phyloP scores from a whole-genome alignment of 2,113 vertebrate species.

The Pomatostomus ruficeps region DNA sequence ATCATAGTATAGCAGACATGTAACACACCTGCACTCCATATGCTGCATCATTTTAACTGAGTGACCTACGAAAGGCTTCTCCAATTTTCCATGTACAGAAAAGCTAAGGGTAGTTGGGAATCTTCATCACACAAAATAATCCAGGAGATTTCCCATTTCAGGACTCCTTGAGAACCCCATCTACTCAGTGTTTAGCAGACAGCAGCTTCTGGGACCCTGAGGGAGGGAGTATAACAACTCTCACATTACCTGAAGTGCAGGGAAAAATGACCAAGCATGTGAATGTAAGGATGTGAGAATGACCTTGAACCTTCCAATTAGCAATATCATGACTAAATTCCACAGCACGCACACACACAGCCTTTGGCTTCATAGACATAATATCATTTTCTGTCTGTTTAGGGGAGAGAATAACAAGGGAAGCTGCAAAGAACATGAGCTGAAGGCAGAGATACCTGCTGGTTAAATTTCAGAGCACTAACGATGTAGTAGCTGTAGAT shows the following conservation, averaged over 20 bases:
- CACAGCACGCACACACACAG: fast-evolving
- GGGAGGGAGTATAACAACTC: background rate
- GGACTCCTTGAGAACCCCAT: background rate
- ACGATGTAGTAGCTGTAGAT: background rate
- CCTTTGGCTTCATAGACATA: background rate
- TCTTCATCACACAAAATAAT: background rate
- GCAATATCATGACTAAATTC: background rate
- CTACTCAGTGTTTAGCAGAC: background rate
- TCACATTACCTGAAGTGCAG: background rate
- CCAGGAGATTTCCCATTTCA: background rate
- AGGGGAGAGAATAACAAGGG: background rate
- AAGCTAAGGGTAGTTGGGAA: background rate
- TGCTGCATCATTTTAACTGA: background rate
- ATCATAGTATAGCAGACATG: background rate
- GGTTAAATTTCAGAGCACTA: background rate
- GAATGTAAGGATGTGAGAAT: background rate
- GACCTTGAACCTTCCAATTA: background rate
- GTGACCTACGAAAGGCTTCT: background rate
- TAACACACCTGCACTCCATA: background rate
- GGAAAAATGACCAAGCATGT: background rate
- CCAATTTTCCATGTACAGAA: background rate
- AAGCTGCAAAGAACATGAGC: background rate
- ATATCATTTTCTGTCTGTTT: background rate
- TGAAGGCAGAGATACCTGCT: background rate
- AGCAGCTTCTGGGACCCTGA: background rate